These are phyloP conservation scores for Amblyteles armatorius DNA, from an alignment of 2,888 invertebrate species.

Conservation along the genomic window DNA sequence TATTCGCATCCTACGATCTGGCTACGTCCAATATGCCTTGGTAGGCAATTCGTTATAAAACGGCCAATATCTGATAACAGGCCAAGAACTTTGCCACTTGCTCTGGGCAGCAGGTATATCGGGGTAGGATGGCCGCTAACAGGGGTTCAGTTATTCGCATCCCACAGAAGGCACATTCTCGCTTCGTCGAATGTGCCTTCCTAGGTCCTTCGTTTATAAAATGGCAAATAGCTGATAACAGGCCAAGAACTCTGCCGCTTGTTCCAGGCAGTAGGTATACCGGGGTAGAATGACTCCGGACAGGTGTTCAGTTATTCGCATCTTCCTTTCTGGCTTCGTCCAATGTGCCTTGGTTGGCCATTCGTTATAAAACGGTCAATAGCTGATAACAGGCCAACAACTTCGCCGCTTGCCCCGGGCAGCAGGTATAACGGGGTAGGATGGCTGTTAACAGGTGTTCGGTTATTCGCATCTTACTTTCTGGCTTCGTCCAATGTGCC, in stretches of 20 bases:
- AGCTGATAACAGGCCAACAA: not conserved
- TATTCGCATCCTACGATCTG: conserved; percentile 6
- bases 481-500: not conserved
- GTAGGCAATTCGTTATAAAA: not conserved
- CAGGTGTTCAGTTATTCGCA: not conserved
- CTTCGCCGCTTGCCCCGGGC: not conserved
- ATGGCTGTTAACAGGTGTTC: not conserved
- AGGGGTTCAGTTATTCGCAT: conserved; percentile 7
- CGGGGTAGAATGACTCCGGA: not conserved
- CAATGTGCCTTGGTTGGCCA: not conserved
- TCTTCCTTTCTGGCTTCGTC: not conserved
- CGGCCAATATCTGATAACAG: not conserved
- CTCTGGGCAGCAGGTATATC: conserved; percentile 12
- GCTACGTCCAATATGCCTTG: not conserved
- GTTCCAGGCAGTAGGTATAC: not conserved
- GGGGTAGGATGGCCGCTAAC: not conserved
- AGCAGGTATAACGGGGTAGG: conserved; percentile 22
- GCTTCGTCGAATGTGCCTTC: not conserved
- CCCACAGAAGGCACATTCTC: not conserved
- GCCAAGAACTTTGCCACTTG: not conserved
- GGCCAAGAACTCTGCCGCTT: not conserved
- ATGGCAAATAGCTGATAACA: conserved; percentile 1
- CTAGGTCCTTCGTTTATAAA: not conserved
- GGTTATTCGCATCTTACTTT: not conserved
- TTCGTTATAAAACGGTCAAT: not conserved